Conservation (phyloP, 2,797 vertebrate genomes). For the Megalops cyprinoides region DNA sequence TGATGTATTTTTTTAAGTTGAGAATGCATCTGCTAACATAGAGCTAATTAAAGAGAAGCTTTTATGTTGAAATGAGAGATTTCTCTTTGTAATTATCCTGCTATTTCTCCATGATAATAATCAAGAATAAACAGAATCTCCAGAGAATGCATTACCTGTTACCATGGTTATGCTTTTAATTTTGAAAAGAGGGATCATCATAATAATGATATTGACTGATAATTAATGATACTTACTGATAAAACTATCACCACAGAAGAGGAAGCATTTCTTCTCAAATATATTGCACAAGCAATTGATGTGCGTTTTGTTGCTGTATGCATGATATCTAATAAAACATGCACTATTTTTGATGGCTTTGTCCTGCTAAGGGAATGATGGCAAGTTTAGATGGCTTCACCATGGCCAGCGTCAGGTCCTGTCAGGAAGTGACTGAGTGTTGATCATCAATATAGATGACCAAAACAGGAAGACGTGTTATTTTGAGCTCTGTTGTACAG, state of each 20-base stretch:
- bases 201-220: no score
- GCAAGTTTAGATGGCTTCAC: no score
- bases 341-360: not conserved
- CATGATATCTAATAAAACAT: no score
- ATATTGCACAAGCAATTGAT: not conserved
- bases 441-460: not conserved
- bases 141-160: not conserved
- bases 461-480: not conserved
- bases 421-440: not conserved
- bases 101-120: conserved; percentile 32
- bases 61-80: conserved; percentile 23
- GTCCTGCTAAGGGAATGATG: not conserved
- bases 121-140: conserved; percentile 12
- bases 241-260: not conserved
- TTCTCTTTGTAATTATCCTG: conserved; percentile 21
- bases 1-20: not conserved
- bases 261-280: not conserved
- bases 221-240: no score
- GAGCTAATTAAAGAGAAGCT: conserved; percentile 26
- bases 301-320: no score
- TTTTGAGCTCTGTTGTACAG: not conserved
- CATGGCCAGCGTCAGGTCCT: not conserved
- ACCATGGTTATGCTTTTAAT: conserved; percentile 28
- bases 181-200: not conserved
- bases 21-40: conserved; percentile 11